Conservation (phyloP, 2,113 vertebrate genomes). For the Lonchura striata region DNA sequence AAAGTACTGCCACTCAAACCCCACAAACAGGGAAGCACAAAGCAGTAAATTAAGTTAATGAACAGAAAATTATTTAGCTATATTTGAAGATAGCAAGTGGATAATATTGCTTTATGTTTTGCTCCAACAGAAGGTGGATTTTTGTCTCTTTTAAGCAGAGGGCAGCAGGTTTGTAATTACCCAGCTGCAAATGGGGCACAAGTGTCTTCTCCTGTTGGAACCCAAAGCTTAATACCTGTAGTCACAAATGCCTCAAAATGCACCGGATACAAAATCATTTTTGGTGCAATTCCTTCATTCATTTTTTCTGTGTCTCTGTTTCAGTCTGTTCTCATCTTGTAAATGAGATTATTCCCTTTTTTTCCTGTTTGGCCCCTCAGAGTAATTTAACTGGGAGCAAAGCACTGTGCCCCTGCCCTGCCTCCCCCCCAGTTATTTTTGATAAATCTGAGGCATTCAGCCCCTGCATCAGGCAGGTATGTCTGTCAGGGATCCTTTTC, state of each 20-base stretch:
- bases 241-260: neutral
- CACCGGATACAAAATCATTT: neutral
- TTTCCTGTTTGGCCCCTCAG: neutral
- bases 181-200: neutral
- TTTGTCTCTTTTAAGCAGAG: neutral
- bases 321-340: neutral
- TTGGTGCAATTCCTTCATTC: neutral
- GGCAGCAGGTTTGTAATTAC: neutral
- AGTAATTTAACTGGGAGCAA: neutral
- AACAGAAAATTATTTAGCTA: neutral
- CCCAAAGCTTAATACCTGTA: neutral
- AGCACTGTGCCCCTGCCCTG: neutral
- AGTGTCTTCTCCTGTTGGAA: neutral
- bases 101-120: neutral
- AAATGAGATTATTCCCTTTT: neutral
- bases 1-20: neutral
- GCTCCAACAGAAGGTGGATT: neutral
- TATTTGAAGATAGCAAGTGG: neutral
- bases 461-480: neutral
- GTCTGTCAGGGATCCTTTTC: neutral
- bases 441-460: neutral
- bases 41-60: neutral
- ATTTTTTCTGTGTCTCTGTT: neutral
- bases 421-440: neutral
- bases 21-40: neutral